A percentile compares a stretch with the other conserved stretches of the same genome.
Conservation (phyloP, 2,888 invertebrate species). For the Cheilosia vulpina region DNA sequence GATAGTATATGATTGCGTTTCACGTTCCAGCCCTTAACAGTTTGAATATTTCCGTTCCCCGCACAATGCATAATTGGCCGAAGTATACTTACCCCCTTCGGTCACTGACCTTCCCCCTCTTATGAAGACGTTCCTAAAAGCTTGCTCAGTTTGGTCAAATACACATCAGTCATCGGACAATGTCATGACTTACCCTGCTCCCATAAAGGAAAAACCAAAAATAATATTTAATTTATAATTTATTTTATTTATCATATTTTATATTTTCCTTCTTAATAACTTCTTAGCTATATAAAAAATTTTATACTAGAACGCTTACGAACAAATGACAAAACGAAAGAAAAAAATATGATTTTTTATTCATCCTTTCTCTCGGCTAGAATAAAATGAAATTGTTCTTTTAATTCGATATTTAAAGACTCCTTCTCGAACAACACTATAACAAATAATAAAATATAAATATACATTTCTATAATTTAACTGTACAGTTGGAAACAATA, state of each 20-base stretch:
- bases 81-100: too few relatives aligned
- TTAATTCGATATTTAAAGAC: constrained; percentile 39
- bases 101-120: too few relatives aligned
- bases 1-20: too few relatives aligned
- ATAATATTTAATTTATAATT: constrained; percentile 65
- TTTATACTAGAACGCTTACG: constrained; percentile 73
- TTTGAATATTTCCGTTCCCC: too few relatives aligned
- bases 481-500: constrained; percentile 55
- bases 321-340: constrained; percentile 65
- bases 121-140: too few relatives aligned
- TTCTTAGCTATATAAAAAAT: constrained; percentile 72
- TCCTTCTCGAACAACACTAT: constrained; percentile 55
- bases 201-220: neutral
- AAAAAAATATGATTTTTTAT: constrained; percentile 20
- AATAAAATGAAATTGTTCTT: constrained; percentile 36
- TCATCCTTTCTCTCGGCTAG: constrained; percentile 9
- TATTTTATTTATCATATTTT: constrained; percentile 73
- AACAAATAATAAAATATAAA: constrained; percentile 64
- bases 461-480: constrained; percentile 40
- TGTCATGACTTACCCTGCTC: too few relatives aligned
- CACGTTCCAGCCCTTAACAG: too few relatives aligned
- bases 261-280: constrained; percentile 67
- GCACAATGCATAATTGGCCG: too few relatives aligned
- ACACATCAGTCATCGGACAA: too few relatives aligned
- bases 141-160: too few relatives aligned